phyloP scores from a whole-genome alignment of 2,113 vertebrate genomes.

The Panthera uncia region DNA sequence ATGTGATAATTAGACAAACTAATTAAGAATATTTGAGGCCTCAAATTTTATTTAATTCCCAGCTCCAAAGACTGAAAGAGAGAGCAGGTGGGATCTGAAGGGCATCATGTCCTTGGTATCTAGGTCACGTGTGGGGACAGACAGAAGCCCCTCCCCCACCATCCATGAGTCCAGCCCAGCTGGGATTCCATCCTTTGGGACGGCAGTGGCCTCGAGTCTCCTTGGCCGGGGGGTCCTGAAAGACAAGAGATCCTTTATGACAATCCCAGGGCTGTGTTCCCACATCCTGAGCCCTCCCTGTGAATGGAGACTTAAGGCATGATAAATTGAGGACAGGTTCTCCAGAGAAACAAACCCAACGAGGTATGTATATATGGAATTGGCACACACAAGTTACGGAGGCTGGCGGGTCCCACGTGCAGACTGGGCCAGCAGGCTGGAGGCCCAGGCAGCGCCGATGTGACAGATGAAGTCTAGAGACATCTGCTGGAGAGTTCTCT shows the following conservation, averaged over 20 bases:
- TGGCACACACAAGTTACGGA: fast-evolving
- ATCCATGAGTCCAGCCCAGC: fast-evolving
- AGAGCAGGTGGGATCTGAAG: background rate
- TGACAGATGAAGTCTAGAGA: fast-evolving
- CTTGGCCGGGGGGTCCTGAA: too few species aligned
- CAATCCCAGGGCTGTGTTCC: fast-evolving
- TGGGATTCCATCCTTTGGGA: fast-evolving
- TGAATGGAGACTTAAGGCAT: background rate
- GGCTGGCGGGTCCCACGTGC: background rate
- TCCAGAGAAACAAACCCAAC: background rate
- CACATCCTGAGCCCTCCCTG: fast-evolving
- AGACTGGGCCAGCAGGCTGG: background rate
- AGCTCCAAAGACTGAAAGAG: background rate
- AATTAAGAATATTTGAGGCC: constrained; percentile 1
- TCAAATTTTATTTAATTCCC: background rate
- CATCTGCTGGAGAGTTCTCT: background rate
- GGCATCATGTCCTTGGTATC: background rate
- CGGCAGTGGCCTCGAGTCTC: fast-evolving
- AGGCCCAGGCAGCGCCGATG: background rate
- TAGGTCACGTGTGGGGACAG: fast-evolving
- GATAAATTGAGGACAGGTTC: background rate
- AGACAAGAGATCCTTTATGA: fast-evolving
- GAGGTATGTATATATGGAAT: fast-evolving
- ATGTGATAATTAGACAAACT: constrained; percentile 47
- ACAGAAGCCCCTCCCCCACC: too few species aligned